Base-by-base conservation (phyloP, 30 jellyfish, hydroid and myxozoan species). In the Hydractinia echinata region DNA sequence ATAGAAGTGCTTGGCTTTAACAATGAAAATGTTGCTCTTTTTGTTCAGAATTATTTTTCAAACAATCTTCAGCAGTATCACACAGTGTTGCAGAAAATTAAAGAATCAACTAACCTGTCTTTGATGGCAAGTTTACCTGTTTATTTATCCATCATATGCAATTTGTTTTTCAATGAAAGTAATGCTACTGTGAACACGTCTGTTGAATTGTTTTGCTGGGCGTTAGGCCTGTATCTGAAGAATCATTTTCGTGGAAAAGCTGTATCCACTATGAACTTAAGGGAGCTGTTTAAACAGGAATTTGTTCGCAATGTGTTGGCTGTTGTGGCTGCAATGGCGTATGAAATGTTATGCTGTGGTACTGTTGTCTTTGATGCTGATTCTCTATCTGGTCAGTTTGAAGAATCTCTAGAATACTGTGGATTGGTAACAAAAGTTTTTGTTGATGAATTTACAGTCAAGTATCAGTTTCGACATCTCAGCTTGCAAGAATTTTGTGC, bases 401-500 rank as follows among this genome's bases (percentile, higher is more conserved):
- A 13, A 44, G 74, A 64, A 13, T 64, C 74, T 6, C 18, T 64
- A 7, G 74, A 64, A 51, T 64, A 64, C 74, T 64, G 74, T 2
- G 74, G 74, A n/a, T 51, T 64, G 19, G 39, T 64, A 7, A 64
- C 74, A 7, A 64, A 44, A 6, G 74, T 13, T 44, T n/a, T n/a
- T 64, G 18, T 64, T 51, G 39, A 13, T 13, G 74, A 64, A 51
- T 64, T 6, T 64, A 51, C 19, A 13, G 39, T 51, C 74, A 13
- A n/a, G 74, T 13, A n/a, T 64, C 74, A 64, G 74, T 64, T 64
- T 13, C 19, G 51, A 64, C 74, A 64, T 13, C 16, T 64, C 10
- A n/a, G 74, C 18, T 64, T 64, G 74, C 74, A 64, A 13, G 74
- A 64, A 64, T 64, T 64, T 6, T 64, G 74, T 13, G 74, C 74